Percentiles rank a stretch among this genome's conserved stretches.
These are phyloP conservation scores for Diglossa cyanea DNA, from an alignment of 2,797 vertebrate genomes.

Conservation along the genomic window DNA sequence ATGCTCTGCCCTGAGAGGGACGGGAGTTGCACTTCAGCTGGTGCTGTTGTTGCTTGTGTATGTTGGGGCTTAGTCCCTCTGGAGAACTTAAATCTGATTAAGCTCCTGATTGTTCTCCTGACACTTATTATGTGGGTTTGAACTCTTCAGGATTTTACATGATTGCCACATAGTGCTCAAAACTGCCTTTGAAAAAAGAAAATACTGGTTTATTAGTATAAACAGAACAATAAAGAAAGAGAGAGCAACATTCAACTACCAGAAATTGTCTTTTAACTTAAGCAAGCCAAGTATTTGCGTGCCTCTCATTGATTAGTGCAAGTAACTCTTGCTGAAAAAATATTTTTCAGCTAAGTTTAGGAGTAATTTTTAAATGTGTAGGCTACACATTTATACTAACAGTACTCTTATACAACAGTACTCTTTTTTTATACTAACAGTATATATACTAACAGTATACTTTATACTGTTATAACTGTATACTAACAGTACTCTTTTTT, in stretches of 20 bases:
- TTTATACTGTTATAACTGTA: not conserved
- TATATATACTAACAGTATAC: no score
- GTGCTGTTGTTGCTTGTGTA: not conserved
- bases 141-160: not conserved
- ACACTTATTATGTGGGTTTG: not conserved
- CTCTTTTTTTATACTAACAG: not conserved
- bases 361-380: not conserved
- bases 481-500: not conserved
- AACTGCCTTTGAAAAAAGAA: not conserved
- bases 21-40: not conserved
- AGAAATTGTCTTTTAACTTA: not conserved
- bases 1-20: not conserved
- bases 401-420: not conserved
- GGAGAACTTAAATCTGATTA: not conserved
- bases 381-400: not conserved
- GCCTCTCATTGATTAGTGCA: not conserved
- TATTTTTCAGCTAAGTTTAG: not conserved
- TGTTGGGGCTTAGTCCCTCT: not conserved
- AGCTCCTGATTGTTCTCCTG: not conserved
- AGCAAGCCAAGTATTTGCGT: rapidly evolving
- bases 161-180: rapidly evolving
- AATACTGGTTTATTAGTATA: not conserved
- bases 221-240: not conserved
- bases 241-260: not conserved
- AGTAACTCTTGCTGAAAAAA: not conserved